Conservation (phyloP, 2,797 vertebrate species). For the Megaceryle alcyon region DNA sequence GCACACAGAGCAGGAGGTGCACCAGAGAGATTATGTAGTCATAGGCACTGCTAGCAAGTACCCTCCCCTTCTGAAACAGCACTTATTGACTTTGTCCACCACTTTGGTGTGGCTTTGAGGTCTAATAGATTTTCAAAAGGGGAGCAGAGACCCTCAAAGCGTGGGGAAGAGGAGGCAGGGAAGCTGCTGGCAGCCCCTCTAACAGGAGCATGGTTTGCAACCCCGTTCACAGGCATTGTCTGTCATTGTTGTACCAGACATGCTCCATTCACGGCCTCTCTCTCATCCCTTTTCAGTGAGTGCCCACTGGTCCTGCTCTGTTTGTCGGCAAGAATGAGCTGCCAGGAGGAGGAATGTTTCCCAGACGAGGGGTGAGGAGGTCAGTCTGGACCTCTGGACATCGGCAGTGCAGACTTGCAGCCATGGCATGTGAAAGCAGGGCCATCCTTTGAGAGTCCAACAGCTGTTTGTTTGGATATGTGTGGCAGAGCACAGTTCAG, state of each 20-base stretch:
- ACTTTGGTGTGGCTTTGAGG: background rate
- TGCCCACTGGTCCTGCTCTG: slow-evolving; percentile 78
- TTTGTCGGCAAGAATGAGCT: slow-evolving; percentile 74
- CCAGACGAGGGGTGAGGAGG: slow-evolving; percentile 79
- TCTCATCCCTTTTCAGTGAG: slow-evolving; percentile 78
- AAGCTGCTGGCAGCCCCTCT: slow-evolving; percentile 41
- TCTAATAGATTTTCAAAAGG: background rate
- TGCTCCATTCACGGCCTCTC: slow-evolving; percentile 47
- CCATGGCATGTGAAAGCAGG: slow-evolving; percentile 78
- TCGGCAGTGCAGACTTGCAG: slow-evolving; percentile 71
- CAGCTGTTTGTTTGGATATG: slow-evolving; percentile 66
- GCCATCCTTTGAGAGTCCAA: slow-evolving; percentile 50
- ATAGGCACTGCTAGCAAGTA: background rate
- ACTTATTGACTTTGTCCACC: background rate
- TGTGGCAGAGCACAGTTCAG: slow-evolving; percentile 69
- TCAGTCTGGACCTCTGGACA: slow-evolving; percentile 90
- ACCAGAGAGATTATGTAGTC: fast-evolving
- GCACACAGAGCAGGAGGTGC: fast-evolving
- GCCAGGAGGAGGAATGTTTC: slow-evolving; percentile 76
- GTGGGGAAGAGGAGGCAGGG: slow-evolving; percentile 19
- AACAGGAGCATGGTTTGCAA: slow-evolving; percentile 26
- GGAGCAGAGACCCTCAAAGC: background rate
- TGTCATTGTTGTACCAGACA: slow-evolving; percentile 58
- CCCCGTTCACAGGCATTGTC: slow-evolving; percentile 38
- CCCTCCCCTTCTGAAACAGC: background rate